Evolutionary conservation across 2,888 invertebrate genomes (phyloP).

Genomic region (Limnephilus lunatus): DNA sequence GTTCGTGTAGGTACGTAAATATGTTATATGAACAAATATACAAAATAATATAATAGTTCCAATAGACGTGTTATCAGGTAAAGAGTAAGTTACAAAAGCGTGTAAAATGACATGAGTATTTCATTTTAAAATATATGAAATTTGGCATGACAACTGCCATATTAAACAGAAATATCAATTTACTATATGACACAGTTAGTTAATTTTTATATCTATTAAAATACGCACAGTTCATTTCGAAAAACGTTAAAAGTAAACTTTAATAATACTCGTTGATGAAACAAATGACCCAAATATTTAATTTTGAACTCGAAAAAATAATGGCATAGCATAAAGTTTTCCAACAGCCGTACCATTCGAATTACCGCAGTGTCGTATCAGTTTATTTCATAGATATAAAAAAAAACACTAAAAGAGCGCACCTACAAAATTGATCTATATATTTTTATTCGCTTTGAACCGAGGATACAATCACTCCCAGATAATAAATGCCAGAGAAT

Average conservation of each 20-base stretch:
- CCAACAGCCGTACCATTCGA: neutral
- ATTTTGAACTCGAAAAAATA: neutral
- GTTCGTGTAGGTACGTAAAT: too few relatives aligned
- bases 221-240: neutral
- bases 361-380: neutral
- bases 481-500: neutral
- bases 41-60: neutral
- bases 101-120: neutral
- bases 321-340: neutral
- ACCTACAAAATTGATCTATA: conserved; percentile 1
- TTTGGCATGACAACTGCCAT: neutral
- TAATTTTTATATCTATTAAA: too few relatives aligned
- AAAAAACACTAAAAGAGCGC: neutral
- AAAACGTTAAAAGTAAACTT: neutral
- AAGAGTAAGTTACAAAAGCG: neutral
- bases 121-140: neutral
- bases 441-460: neutral
- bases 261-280: neutral
- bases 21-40: too few relatives aligned
- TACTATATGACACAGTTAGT: too few relatives aligned
- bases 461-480: neutral
- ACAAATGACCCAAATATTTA: neutral
- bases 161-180: too few relatives aligned
- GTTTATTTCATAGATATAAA: neutral
- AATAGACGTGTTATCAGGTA: neutral